Evolutionary conservation across 2,113 vertebrate genomes (phyloP).

Genomic region (Heptranchias perlo): DNA sequence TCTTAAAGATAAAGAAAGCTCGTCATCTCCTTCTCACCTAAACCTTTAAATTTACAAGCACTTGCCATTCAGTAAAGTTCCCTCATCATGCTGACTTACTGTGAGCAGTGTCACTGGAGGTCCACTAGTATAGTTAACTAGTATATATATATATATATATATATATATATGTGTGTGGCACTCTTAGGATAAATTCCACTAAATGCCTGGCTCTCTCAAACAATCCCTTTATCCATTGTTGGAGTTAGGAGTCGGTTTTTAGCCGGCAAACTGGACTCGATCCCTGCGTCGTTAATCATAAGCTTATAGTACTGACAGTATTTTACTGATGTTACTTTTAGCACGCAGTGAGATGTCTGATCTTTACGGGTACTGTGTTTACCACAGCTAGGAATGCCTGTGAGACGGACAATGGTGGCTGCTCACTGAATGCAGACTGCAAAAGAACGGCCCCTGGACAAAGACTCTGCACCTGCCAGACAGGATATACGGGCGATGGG

Average conservation of each 20-base stretch:
- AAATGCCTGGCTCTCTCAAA: not conserved
- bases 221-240: not conserved
- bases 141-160: too few species aligned
- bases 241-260: not conserved
- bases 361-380: not conserved
- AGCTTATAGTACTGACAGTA: not conserved
- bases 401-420: slow-evolving; percentile 65
- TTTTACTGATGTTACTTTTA: not conserved
- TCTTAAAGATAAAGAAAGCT: not conserved
- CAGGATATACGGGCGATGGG: slow-evolving; percentile 73
- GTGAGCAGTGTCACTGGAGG: not conserved
- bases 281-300: not conserved
- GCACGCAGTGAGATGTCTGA: not conserved
- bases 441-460: slow-evolving; percentile 71
- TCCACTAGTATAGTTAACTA: not conserved
- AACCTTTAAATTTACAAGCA: not conserved
- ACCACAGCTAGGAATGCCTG: slow-evolving; percentile 70
- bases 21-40: not conserved
- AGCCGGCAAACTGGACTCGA: not conserved
- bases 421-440: slow-evolving; percentile 70
- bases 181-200: not conserved
- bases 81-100: not conserved
- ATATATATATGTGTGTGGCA: too few species aligned
- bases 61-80: not conserved
- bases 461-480: slow-evolving; percentile 64